A percentile compares a stretch with the other conserved stretches of the same genome.
Evolutionary conservation across 2,113 vertebrate species (phyloP).

Genomic region (Melanostigma gelatinosum): DNA sequence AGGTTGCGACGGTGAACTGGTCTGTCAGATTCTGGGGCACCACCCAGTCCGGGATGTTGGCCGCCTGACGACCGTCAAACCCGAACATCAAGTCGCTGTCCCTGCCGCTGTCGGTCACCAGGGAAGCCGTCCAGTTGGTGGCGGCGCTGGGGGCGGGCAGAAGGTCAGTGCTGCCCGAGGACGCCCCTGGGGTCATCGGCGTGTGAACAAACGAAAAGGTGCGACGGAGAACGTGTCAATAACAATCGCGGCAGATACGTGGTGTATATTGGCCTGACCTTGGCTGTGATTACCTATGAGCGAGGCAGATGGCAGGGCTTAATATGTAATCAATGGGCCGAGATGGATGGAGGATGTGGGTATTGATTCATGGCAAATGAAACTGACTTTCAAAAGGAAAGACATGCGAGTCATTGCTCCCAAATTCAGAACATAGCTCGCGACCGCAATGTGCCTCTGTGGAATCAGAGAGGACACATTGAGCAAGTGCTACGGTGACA

Average conservation of each 20-base stretch:
- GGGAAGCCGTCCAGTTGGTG: constrained; percentile 93
- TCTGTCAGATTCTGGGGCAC: constrained; percentile 96
- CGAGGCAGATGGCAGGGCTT: constrained; percentile 65
- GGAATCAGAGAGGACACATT: constrained; percentile 35
- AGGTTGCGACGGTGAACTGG: constrained; percentile 96
- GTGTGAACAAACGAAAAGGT: constrained; percentile 41
- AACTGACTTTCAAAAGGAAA: constrained; percentile 65
- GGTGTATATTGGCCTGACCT: constrained; percentile 62
- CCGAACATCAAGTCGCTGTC: constrained; percentile 91
- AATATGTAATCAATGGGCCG: constrained; percentile 73
- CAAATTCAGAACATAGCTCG: constrained; percentile 33
- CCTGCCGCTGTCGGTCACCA: constrained; percentile 89
- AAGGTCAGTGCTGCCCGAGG: constrained; percentile 95
- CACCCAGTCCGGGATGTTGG: constrained; percentile 94
- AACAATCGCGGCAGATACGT: constrained; percentile 50
- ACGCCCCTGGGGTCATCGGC: constrained; percentile 85
- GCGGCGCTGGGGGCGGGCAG: constrained; percentile 88
- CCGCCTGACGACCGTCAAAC: constrained; percentile 95
- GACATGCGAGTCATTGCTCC: constrained; percentile 39
- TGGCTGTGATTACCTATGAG: constrained; percentile 72
- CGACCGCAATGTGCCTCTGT: constrained; percentile 24
- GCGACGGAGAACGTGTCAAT: constrained; percentile 61
- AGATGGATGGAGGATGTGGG: constrained; percentile 61
- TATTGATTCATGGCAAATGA: constrained; percentile 76
- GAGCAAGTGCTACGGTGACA: constrained; percentile 23